Conservation (phyloP, 2,797 vertebrate genomes). For the Phaenicophaeus curvirostris region DNA sequence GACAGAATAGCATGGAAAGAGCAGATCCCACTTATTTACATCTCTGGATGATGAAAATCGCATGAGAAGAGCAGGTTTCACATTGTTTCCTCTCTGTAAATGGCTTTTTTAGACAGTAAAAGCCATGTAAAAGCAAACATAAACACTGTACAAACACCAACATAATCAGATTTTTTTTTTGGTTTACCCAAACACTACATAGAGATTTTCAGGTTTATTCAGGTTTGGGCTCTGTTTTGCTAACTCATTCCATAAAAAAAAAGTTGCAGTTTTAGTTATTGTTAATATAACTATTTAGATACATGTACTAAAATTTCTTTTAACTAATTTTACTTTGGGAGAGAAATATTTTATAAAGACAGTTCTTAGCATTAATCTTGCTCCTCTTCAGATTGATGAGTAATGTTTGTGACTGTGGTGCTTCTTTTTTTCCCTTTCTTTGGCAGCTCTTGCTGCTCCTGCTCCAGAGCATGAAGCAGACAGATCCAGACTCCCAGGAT, state of each 20-base stretch:
- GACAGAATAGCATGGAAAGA: not conserved
- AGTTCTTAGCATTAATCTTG: not conserved
- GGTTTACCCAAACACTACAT: not conserved
- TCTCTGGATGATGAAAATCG: conserved; percentile 16
- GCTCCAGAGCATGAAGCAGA: not conserved
- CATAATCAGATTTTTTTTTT: not conserved
- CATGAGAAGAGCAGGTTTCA: conserved; percentile 23
- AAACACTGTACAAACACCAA: conserved; percentile 10
- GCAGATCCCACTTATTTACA: conserved; percentile 37
- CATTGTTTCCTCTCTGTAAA: conserved; percentile 2
- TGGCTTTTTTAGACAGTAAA: conserved; percentile 27
- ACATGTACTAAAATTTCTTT: not conserved
- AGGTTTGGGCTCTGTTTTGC: not conserved
- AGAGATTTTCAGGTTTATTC: conserved; percentile 3
- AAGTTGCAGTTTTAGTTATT: not conserved
- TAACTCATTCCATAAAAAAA: not conserved
- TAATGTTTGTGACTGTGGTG: not conserved
- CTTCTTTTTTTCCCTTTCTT: not conserved
- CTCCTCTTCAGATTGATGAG: conserved; percentile 34
- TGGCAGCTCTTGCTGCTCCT: not conserved
- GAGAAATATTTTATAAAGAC: not conserved
- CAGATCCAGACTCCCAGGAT: not conserved
- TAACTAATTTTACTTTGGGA: not conserved
- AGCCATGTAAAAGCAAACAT: conserved; percentile 19
- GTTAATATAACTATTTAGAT: not conserved